Conservation (phyloP, 1,140 invertebrate genomes). For the Aphelinus certus region DNA sequence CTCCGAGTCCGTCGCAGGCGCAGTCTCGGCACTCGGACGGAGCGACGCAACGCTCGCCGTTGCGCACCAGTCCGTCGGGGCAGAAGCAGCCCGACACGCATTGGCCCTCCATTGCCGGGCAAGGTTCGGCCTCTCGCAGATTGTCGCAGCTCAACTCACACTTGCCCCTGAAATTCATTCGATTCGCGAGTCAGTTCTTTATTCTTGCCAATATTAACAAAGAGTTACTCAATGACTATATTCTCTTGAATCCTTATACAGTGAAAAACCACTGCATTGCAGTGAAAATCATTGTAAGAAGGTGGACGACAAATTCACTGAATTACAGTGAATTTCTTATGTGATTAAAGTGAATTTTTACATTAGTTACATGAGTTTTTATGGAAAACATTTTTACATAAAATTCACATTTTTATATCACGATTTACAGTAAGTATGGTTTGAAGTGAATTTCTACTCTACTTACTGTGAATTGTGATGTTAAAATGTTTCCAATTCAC, state of each 20-base stretch:
- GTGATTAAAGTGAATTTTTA: too few species aligned
- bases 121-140: slow-evolving; percentile 68
- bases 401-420: too few species aligned
- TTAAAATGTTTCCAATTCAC: too few species aligned
- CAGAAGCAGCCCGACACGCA: slow-evolving; percentile 88
- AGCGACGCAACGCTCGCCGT: slow-evolving; percentile 75
- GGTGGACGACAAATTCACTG: too few species aligned
- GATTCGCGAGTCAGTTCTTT: slow-evolving; percentile 15
- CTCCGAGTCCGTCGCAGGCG: slow-evolving; percentile 76
- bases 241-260: too few species aligned
- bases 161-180: slow-evolving; percentile 48
- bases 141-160: slow-evolving; percentile 80
- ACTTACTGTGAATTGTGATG: neutral
- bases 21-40: slow-evolving; percentile 81
- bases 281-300: neutral
- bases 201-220: neutral
- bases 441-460: too few species aligned
- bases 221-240: too few species aligned
- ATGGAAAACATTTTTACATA: too few species aligned
- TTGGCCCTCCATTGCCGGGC: slow-evolving; percentile 70
- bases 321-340: too few species aligned
- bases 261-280: neutral
- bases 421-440: too few species aligned
- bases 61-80: slow-evolving; percentile 78
- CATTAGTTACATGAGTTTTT: too few species aligned